A percentile compares a stretch with the other conserved stretches of the same genome.
phyloP scores from a whole-genome alignment of 2,888 invertebrate species.

The Barypeithes pellucidus region DNA sequence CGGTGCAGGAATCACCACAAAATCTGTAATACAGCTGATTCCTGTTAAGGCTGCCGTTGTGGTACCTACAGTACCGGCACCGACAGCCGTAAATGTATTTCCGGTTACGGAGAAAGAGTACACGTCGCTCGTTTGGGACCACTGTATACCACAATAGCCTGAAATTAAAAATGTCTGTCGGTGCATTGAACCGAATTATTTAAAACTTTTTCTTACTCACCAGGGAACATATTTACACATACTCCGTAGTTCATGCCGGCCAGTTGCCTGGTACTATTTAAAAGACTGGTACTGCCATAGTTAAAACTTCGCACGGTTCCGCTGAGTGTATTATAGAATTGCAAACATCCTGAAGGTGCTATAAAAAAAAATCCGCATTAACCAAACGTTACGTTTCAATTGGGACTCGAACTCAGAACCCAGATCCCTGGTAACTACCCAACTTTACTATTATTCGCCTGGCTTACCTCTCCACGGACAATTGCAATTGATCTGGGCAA shows the following conservation, averaged over 20 bases:
- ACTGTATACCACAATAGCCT: constrained; percentile 83
- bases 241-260: constrained; percentile 84
- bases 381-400: too few species aligned
- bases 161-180: constrained; percentile 60
- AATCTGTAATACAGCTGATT: constrained; percentile 80
- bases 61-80: constrained; percentile 75
- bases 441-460: not conserved
- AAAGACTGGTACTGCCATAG: constrained; percentile 75
- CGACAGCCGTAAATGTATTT: constrained; percentile 76
- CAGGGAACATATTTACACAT: constrained; percentile 77
- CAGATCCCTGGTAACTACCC: too few species aligned
- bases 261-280: constrained; percentile 80
- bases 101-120: constrained; percentile 82
- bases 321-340: constrained; percentile 78
- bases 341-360: constrained; percentile 87
- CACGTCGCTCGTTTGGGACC: constrained; percentile 72
- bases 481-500: constrained; percentile 82
- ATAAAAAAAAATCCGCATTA: constrained; percentile 39
- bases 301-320: constrained; percentile 85
- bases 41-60: constrained; percentile 72
- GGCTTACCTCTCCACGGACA: constrained; percentile 77
- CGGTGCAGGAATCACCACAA: constrained; percentile 83
- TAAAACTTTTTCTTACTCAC: constrained; percentile 14
- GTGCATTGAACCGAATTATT: too few species aligned
- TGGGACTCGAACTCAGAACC: too few species aligned